Evolutionary conservation across 2,113 vertebrate species (phyloP).

Genomic region (Aepyceros melampus): DNA sequence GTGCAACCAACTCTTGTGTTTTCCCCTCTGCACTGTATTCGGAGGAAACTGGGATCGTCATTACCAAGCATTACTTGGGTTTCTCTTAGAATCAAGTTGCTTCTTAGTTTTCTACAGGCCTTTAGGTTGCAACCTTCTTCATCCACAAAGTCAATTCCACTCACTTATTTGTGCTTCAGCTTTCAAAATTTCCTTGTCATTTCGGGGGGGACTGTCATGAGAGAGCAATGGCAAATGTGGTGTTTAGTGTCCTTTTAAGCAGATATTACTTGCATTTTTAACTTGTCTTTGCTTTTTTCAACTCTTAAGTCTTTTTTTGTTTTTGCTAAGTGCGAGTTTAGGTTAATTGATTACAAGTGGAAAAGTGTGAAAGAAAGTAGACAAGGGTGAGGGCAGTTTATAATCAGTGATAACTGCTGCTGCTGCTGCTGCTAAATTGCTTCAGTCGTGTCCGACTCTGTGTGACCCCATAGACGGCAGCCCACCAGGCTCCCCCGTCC

Average conservation of each 20-base stretch:
- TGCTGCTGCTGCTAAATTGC: background rate
- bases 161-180: background rate
- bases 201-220: background rate
- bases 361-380: background rate
- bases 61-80: background rate
- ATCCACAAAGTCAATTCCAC: background rate
- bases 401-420: background rate
- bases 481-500: no score
- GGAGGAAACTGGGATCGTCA: background rate
- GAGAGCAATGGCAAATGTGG: background rate
- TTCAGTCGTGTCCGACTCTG: background rate
- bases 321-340: background rate
- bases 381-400: background rate
- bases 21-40: background rate
- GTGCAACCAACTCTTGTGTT: background rate
- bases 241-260: background rate
- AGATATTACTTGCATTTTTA: background rate
- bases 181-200: background rate
- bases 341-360: background rate
- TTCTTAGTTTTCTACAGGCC: background rate
- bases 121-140: background rate
- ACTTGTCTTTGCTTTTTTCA: background rate
- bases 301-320: background rate
- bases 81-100: background rate
- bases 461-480: no score